These are phyloP conservation scores for Sprattus sprattus DNA, from an alignment of 2,113 vertebrate genomes.

Conservation along the genomic window DNA sequence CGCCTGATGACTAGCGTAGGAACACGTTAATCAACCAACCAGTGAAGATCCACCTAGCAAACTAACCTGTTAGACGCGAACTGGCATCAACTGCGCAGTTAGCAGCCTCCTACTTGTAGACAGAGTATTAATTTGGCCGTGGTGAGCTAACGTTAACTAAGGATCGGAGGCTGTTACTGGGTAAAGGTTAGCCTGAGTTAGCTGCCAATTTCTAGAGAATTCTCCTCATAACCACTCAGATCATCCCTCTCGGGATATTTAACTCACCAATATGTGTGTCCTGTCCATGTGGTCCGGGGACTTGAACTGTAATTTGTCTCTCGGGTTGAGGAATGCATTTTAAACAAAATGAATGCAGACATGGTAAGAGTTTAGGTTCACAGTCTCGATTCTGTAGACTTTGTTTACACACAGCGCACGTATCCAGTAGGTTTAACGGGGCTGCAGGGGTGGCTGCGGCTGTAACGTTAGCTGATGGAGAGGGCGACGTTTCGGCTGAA, in stretches of 20 bases:
- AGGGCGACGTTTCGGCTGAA: conserved; percentile 65
- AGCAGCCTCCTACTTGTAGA: not conserved
- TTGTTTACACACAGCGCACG: conserved; percentile 93
- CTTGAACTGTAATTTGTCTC: conserved; percentile 87
- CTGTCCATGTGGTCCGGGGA: conserved; percentile 87
- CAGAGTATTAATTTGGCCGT: not conserved
- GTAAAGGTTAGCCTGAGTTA: not conserved
- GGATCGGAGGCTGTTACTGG: not conserved
- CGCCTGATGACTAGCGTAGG: not conserved
- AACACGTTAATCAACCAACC: not conserved
- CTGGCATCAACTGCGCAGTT: not conserved
- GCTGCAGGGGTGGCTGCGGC: conserved; percentile 65
- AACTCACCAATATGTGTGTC: conserved; percentile 91
- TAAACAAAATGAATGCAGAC: conserved; percentile 93
- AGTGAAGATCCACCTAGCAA: not conserved
- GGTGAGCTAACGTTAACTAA: not conserved
- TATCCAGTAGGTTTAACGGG: conserved; percentile 86
- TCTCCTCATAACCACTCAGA: not conserved
- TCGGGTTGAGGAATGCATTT: conserved; percentile 92
- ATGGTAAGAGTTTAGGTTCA: conserved; percentile 94
- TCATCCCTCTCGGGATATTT: not conserved
- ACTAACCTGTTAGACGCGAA: not conserved
- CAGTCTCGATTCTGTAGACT: conserved; percentile 90
- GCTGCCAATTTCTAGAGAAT: not conserved
- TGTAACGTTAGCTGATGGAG: conserved; percentile 53